These are phyloP conservation scores for Prionace glauca DNA, from an alignment of 2,797 vertebrate species.

Conservation along the genomic window DNA sequence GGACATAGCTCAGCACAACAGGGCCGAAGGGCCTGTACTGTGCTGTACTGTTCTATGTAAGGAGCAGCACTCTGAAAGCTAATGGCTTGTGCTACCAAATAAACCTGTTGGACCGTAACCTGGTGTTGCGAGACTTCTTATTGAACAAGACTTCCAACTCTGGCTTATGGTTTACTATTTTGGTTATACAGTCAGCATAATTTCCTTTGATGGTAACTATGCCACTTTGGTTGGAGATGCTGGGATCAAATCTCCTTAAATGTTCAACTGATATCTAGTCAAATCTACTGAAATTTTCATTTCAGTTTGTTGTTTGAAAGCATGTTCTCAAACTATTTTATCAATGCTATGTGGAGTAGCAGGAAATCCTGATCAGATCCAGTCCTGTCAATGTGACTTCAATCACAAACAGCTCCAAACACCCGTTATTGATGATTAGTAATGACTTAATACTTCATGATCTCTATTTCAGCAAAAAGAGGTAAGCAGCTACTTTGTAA, in stretches of 20 bases:
- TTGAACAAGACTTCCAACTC: neutral
- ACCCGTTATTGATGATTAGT: neutral
- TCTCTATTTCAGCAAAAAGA: neutral
- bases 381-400: neutral
- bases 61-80: no score
- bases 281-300: no score
- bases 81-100: no score
- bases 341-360: neutral
- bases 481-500: neutral
- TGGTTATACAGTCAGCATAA: neutral
- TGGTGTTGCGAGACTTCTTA: no score
- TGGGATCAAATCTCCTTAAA: neutral
- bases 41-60: no score
- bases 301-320: no score
- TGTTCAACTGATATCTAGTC: neutral
- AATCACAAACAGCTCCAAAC: neutral
- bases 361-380: neutral
- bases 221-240: neutral
- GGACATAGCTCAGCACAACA: no score
- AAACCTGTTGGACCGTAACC: no score
- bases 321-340: no score
- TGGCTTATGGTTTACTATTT: neutral
- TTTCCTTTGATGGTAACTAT: neutral
- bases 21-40: no score
- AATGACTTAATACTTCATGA: neutral